phyloP scores from a whole-genome alignment of 64 coral and sea anemone species.

The Dendrophyllia cribrosa region DNA sequence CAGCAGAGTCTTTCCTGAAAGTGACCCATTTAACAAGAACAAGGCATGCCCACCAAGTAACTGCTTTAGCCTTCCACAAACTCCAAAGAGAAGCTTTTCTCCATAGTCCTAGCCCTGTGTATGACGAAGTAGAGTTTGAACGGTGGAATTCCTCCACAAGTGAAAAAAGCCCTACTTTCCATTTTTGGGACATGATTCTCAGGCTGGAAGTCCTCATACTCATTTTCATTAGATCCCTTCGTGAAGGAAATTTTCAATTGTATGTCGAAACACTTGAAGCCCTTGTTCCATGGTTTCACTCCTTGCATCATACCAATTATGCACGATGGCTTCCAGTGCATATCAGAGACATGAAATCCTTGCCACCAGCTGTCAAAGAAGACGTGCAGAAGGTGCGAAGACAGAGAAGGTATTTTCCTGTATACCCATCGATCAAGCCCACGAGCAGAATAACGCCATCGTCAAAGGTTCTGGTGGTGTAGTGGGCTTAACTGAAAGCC shows the following conservation, averaged over 20 bases:
- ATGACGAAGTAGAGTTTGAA: background rate
- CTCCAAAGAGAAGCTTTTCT: slow-evolving; percentile 25
- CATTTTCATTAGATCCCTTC: slow-evolving; percentile 11
- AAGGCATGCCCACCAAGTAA: slow-evolving; percentile 6
- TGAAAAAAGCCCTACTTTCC: slow-evolving; percentile 19
- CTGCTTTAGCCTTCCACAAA: background rate
- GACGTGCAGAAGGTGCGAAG: slow-evolving; percentile 23
- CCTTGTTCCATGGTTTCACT: slow-evolving; percentile 49
- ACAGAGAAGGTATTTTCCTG: slow-evolving; percentile 24
- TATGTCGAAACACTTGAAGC: slow-evolving; percentile 62
- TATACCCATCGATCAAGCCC: slow-evolving; percentile 58
- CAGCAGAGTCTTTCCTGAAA: slow-evolving; percentile 14
- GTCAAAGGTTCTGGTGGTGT: slow-evolving; percentile 28
- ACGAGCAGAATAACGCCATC: background rate
- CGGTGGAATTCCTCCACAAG: background rate
- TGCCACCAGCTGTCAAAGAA: slow-evolving; percentile 41
- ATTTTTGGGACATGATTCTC: slow-evolving; percentile 9
- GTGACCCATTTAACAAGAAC: background rate
- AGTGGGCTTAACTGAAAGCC: slow-evolving; percentile 31
- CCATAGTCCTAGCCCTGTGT: background rate
- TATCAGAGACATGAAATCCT: slow-evolving; percentile 41
- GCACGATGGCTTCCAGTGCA: slow-evolving; percentile 14
- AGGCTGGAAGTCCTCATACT: background rate
- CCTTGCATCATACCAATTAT: slow-evolving; percentile 31
- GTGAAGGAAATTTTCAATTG: slow-evolving; percentile 36